phyloP scores from a whole-genome alignment of 1,140 invertebrate genomes.

The Vanessa atalanta region DNA sequence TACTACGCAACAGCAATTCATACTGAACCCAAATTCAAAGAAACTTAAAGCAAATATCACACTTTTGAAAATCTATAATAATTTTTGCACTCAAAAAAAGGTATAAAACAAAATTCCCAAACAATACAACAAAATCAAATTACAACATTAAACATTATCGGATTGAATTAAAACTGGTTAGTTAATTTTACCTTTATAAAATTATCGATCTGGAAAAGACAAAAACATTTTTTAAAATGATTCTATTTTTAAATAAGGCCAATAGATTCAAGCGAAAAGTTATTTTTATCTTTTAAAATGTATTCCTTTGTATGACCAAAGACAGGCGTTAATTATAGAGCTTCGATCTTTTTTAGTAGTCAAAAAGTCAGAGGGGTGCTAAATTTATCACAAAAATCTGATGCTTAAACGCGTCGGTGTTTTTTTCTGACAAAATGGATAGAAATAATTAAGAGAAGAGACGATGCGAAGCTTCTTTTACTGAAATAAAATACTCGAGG shows the following conservation, averaged over 20 bases:
- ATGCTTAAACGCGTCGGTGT: constrained; percentile 58
- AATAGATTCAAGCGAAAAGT: constrained; percentile 4
- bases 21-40: too few relatives aligned
- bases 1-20: too few relatives aligned
- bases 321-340: constrained; percentile 68
- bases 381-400: constrained; percentile 75
- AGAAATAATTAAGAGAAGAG: constrained; percentile 74
- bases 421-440: constrained; percentile 71
- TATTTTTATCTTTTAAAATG: constrained; percentile 34
- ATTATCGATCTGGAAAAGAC: neutral
- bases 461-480: constrained; percentile 57
- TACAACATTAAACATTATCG: too few relatives aligned
- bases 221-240: neutral
- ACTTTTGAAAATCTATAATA: too few relatives aligned
- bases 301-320: constrained; percentile 43
- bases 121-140: too few relatives aligned
- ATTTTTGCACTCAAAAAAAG: too few relatives aligned
- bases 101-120: too few relatives aligned
- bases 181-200: too few relatives aligned
- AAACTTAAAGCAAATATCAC: too few relatives aligned
- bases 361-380: constrained; percentile 59
- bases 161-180: too few relatives aligned
- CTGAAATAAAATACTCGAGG: constrained; percentile 70
- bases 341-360: constrained; percentile 29
- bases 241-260: neutral